Evolutionary conservation across 1,140 invertebrate species (phyloP).

Genomic region (Zaprionus kolodkinae): DNA sequence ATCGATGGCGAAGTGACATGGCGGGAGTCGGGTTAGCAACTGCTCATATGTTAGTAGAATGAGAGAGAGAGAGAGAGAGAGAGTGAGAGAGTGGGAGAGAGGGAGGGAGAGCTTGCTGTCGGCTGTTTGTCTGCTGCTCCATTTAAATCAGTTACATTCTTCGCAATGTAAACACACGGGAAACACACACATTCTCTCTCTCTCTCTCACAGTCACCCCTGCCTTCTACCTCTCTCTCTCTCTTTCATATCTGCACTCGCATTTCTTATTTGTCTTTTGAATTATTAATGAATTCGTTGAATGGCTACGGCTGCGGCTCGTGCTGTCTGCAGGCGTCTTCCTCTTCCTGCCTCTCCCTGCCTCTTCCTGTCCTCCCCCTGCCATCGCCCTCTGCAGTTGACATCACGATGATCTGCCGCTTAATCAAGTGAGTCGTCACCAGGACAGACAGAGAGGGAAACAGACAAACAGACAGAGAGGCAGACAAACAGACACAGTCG

Average conservation of each 20-base stretch:
- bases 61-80: not conserved
- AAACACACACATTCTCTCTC: conserved; percentile 25
- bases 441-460: not conserved
- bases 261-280: conserved; percentile 67
- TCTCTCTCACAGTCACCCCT: not conserved
- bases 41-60: not conserved
- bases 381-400: conserved; percentile 1
- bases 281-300: conserved; percentile 64
- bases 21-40: not conserved
- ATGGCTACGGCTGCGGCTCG: conserved; percentile 32
- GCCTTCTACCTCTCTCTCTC: not conserved
- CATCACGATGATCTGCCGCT: conserved; percentile 51
- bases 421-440: conserved; percentile 57
- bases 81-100: not conserved
- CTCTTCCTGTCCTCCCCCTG: not conserved
- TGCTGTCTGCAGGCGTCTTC: not conserved
- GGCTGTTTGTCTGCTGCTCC: conserved; percentile 66
- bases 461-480: not conserved
- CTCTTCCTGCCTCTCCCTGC: not conserved
- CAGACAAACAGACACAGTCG: not conserved
- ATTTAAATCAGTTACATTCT: conserved; percentile 73
- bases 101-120: not conserved
- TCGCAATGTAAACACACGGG: conserved; percentile 45
- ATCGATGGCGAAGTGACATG: conserved; percentile 43
- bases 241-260: conserved; percentile 20